phyloP scores from a whole-genome alignment of 2,888 invertebrate species.

The Alitta virens region DNA sequence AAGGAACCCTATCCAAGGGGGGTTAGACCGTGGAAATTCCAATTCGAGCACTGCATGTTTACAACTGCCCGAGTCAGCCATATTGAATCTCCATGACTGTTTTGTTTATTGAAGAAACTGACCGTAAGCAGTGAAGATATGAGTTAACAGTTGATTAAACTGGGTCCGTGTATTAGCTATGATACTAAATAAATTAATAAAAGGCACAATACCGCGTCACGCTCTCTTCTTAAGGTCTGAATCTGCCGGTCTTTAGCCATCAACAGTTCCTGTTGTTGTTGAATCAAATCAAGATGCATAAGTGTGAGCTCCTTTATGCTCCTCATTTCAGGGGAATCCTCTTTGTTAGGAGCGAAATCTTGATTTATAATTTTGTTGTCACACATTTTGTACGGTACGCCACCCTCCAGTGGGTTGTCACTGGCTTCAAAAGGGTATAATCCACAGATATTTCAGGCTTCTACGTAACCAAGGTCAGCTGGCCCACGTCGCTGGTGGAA shows the following conservation, averaged over 20 bases:
- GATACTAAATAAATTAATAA: too few relatives aligned
- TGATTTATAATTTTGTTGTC: not conserved
- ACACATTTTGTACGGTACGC: not conserved
- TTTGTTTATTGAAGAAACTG: not conserved
- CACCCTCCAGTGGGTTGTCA: too few relatives aligned
- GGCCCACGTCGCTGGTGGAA: too few relatives aligned
- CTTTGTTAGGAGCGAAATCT: not conserved
- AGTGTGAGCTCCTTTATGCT: slow-evolving; percentile 70
- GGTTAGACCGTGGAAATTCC: too few relatives aligned
- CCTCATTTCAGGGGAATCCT: slow-evolving; percentile 32
- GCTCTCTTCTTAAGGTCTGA: slow-evolving; percentile 72
- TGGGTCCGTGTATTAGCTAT: too few relatives aligned
- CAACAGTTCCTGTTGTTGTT: slow-evolving; percentile 83
- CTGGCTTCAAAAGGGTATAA: too few relatives aligned
- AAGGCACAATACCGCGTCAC: slow-evolving; percentile 67
- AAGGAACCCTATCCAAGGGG: too few relatives aligned
- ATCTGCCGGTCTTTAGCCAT: slow-evolving; percentile 76
- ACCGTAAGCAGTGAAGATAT: too few relatives aligned
- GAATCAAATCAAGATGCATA: slow-evolving; percentile 82
- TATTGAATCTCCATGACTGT: slow-evolving; percentile 7
- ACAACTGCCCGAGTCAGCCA: slow-evolving; percentile 7
- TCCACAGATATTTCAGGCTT: too few relatives aligned
- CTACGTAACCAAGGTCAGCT: too few relatives aligned
- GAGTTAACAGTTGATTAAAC: too few relatives aligned
- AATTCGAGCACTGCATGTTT: too few relatives aligned